A percentile compares a stretch with the other conserved stretches of the same genome.
Evolutionary conservation across 53 echinoderm and acorn worm genomes (phyloP).

Genomic region (Mesocentrotus franciscanus): DNA sequence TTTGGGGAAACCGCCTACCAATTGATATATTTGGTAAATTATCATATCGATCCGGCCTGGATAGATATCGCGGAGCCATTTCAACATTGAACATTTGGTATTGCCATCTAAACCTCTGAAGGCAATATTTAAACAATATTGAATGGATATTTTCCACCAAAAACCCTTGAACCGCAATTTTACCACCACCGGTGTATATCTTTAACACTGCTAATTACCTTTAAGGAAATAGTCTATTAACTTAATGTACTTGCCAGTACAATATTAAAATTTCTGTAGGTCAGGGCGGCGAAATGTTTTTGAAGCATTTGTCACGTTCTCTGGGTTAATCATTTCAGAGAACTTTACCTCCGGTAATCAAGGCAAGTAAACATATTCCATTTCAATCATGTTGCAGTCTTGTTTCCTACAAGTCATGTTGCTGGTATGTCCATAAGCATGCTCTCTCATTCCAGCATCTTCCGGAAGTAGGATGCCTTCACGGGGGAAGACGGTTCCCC

Average conservation of each 20-base stretch:
- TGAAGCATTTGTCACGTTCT: constrained; percentile 12
- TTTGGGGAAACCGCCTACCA: too few relatives aligned
- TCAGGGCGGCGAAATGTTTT: neutral
- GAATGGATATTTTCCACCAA: too few relatives aligned
- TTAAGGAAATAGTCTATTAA: neutral
- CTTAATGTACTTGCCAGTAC: neutral
- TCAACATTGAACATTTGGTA: too few relatives aligned
- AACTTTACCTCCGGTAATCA: neutral
- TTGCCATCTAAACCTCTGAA: too few relatives aligned
- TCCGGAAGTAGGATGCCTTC: constrained; percentile 39
- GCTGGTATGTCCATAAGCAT: constrained; percentile 9
- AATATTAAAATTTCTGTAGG: neutral
- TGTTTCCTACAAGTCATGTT: constrained; percentile 28
- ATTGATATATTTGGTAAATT: too few relatives aligned
- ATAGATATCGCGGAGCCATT: too few relatives aligned
- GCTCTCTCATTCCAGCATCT: neutral
- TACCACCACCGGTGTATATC: too few relatives aligned
- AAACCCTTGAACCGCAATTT: too few relatives aligned
- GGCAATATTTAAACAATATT: too few relatives aligned
- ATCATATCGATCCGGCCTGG: too few relatives aligned
- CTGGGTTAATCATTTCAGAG: neutral
- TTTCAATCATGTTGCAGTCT: constrained; percentile 25
- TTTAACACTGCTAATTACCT: neutral
- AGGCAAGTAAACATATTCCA: constrained; percentile 42
- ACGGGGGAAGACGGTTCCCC: neutral